Conservation (phyloP, 2,888 invertebrate genomes). For the Ellobium chinense region DNA sequence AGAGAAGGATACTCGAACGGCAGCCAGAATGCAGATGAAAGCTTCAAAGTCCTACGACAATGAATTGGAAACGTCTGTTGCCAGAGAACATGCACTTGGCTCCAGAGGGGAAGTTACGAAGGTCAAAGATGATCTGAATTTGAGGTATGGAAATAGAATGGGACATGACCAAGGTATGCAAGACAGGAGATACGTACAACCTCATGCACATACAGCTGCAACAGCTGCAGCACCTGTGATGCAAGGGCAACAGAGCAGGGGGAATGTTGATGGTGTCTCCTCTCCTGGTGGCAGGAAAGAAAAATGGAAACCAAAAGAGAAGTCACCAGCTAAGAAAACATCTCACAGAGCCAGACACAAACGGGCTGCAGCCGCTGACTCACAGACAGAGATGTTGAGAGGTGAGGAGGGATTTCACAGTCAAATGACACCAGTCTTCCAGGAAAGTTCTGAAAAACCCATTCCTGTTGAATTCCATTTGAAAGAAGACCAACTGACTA, state of each 20-base stretch:
- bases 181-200: not conserved
- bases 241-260: not conserved
- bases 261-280: not conserved
- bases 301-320: not conserved
- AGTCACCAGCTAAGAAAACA: not conserved
- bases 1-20: not conserved
- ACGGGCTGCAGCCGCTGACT: not conserved
- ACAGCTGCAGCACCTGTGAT: not conserved
- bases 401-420: not conserved
- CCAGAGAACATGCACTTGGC: not conserved
- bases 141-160: not conserved
- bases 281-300: not conserved
- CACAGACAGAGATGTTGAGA: not conserved
- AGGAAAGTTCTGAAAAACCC: not conserved
- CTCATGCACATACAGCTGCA: not conserved
- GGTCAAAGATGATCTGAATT: conserved; percentile 2
- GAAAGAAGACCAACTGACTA: conserved; percentile 18
- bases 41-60: conserved; percentile 39
- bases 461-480: conserved; percentile 25
- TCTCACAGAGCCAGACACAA: not conserved
- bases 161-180: not conserved
- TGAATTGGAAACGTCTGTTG: conserved; percentile 24
- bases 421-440: not conserved
- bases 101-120: not conserved
- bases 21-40: not conserved